Evolutionary conservation across 2,888 invertebrate species (phyloP).

Genomic region (Euproctis similis): DNA sequence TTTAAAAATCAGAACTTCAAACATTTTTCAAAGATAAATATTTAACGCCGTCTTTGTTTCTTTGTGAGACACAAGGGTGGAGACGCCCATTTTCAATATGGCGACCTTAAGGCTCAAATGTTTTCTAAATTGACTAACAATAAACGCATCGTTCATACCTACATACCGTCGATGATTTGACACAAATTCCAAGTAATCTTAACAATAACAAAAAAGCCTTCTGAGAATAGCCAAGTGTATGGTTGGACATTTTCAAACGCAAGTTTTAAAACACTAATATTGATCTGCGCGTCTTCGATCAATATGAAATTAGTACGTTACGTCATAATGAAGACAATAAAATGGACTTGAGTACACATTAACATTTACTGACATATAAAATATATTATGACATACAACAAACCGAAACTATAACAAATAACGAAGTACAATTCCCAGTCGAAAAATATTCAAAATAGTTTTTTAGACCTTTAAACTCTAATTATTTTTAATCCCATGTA

Average conservation of each 20-base stretch:
- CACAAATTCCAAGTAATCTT: not conserved
- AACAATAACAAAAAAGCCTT: not conserved
- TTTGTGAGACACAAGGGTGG: slow-evolving; percentile 21
- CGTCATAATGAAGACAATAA: slow-evolving; percentile 2
- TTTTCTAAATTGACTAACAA: slow-evolving; percentile 7
- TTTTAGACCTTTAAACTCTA: not conserved
- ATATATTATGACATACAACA: too few relatives aligned
- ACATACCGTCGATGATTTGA: not conserved
- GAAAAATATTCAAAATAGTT: too few relatives aligned
- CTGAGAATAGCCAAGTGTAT: not conserved
- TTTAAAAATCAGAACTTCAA: too few relatives aligned
- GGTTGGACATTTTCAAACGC: not conserved
- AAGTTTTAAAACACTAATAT: not conserved
- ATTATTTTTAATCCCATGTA: not conserved
- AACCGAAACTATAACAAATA: too few relatives aligned
- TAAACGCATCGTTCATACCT: not conserved
- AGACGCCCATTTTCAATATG: slow-evolving; percentile 62
- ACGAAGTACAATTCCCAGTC: too few relatives aligned
- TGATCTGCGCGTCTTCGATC: slow-evolving; percentile 5
- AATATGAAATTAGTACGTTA: slow-evolving; percentile 4
- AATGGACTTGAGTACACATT: not conserved
- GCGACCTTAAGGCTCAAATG: slow-evolving; percentile 24
- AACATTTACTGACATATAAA: too few relatives aligned
- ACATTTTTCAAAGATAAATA: too few relatives aligned
- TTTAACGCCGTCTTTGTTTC: slow-evolving; percentile 9